Conservation (phyloP, 2,113 vertebrate species). For the Plecotus auritus region DNA sequence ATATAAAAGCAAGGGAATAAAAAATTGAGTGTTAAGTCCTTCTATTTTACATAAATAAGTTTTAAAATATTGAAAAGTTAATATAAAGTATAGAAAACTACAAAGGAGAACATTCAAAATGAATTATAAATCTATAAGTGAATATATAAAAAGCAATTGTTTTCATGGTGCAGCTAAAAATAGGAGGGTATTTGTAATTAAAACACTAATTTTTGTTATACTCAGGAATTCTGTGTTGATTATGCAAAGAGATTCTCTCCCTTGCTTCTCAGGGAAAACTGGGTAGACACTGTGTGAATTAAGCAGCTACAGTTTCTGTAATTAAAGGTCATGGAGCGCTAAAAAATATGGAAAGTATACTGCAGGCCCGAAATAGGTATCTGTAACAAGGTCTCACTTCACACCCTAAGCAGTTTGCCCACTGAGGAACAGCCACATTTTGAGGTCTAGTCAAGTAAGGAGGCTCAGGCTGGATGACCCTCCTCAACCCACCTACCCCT, state of each 20-base stretch:
- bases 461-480: background rate
- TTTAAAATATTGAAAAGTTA: constrained; percentile 13
- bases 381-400: background rate
- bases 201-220: background rate
- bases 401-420: background rate
- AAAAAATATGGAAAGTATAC: background rate
- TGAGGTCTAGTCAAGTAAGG: background rate
- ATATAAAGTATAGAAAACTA: background rate
- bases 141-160: background rate
- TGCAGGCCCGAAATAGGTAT: background rate
- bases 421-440: background rate
- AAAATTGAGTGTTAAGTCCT: background rate
- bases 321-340: background rate
- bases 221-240: background rate
- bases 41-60: background rate
- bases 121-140: background rate
- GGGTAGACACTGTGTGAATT: background rate
- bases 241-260: background rate
- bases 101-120: background rate
- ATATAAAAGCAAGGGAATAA: background rate
- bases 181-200: background rate
- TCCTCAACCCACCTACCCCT: background rate
- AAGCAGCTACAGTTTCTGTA: background rate
- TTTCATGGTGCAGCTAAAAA: background rate
- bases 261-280: background rate